These are phyloP conservation scores for Oscheius sp. DNA, from an alignment of 2,888 invertebrate genomes.

Conservation along the genomic window DNA sequence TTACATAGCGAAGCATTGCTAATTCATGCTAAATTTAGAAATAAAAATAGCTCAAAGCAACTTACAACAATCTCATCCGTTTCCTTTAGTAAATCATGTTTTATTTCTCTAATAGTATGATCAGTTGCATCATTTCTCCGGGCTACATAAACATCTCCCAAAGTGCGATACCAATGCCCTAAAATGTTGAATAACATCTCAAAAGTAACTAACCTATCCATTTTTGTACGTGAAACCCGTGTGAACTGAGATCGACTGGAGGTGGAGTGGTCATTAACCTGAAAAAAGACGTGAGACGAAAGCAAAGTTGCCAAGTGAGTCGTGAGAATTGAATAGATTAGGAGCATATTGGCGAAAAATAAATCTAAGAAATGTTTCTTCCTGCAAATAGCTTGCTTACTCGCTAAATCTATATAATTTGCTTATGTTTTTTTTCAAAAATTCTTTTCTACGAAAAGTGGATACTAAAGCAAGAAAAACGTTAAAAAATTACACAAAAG, in stretches of 20 bases:
- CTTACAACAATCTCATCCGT: conserved; percentile 34
- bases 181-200: neutral
- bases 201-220: conserved; percentile 28
- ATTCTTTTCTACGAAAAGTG: too few species aligned
- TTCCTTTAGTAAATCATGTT: conserved; percentile 33
- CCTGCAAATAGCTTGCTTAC: too few species aligned
- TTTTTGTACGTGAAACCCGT: conserved; percentile 29
- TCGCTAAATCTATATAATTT: too few species aligned
- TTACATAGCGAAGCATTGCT: conserved; percentile 32
- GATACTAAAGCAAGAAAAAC: too few species aligned
- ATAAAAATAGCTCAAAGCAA: neutral
- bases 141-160: conserved; percentile 25
- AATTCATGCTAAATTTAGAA: conserved; percentile 46
- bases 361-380: too few species aligned
- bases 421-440: too few species aligned
- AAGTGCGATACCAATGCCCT: conserved; percentile 27
- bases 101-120: conserved; percentile 36
- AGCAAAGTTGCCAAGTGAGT: neutral
- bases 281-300: neutral
- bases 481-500: too few species aligned
- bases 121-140: conserved; percentile 16
- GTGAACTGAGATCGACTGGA: conserved; percentile 19
- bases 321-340: neutral
- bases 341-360: too few species aligned
- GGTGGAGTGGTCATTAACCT: conserved; percentile 7